These are phyloP conservation scores for Romanogobio albipinnatus DNA, from an alignment of 2,113 vertebrate genomes.

Conservation along the genomic window DNA sequence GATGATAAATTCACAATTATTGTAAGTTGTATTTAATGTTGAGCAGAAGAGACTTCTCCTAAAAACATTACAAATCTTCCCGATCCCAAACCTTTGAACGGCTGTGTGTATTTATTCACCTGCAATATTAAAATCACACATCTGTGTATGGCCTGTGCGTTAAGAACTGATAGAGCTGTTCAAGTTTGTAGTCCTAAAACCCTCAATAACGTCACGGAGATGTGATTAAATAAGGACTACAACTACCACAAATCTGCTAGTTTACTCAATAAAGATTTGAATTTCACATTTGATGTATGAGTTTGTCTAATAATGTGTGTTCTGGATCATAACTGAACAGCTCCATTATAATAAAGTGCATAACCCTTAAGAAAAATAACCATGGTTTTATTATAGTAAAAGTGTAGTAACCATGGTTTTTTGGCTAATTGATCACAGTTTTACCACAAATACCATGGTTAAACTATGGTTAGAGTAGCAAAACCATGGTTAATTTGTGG, in stretches of 20 bases:
- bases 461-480: no score
- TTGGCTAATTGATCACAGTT: no score
- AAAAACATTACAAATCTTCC: no score
- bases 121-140: constrained; percentile 2
- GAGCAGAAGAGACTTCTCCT: no score
- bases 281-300: neutral
- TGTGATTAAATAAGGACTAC: neutral
- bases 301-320: neutral
- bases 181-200: neutral
- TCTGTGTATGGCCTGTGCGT: neutral
- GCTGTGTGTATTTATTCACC: neutral
- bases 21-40: no score
- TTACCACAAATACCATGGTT: no score
- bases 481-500: no score
- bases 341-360: constrained; percentile 10
- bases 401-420: no score
- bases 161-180: neutral
- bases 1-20: no score
- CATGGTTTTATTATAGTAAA: no score
- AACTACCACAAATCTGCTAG: neutral
- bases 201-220: neutral
- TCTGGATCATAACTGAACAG: neutral
- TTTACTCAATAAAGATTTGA: neutral
- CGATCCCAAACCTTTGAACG: no score
- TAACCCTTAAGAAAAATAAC: no score